These are phyloP conservation scores for Diorhabda carinulata DNA, from an alignment of 1,140 invertebrate species.

Conservation along the genomic window DNA sequence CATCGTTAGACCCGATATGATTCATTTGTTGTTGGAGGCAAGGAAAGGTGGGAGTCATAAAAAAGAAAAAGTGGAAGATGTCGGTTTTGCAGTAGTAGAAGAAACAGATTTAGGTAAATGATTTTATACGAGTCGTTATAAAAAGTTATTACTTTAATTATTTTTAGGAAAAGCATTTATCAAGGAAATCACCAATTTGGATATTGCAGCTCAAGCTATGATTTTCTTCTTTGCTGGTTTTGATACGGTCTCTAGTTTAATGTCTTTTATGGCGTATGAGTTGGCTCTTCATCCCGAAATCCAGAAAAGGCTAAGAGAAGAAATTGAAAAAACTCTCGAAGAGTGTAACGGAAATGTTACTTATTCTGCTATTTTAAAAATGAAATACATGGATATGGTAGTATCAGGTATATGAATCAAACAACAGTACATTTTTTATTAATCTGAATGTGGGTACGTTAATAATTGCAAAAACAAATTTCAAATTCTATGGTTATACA, in stretches of 20 bases:
- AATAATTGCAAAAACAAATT: too few species aligned
- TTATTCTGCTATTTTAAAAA: conserved; percentile 42
- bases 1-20: conserved; percentile 47
- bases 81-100: too few species aligned
- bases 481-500: too few species aligned
- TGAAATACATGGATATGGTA: conserved; percentile 49
- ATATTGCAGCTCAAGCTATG: conserved; percentile 45
- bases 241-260: conserved; percentile 38
- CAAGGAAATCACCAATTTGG: conserved; percentile 29
- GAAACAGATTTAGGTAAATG: neutral
- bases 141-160: too few species aligned
- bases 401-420: conserved; percentile 36
- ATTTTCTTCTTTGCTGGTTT: conserved; percentile 49
- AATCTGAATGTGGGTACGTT: too few species aligned
- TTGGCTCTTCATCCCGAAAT: conserved; percentile 53
- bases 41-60: conserved; percentile 41
- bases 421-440: too few species aligned
- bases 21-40: conserved; percentile 48
- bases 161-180: too few species aligned
- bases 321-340: conserved; percentile 31
- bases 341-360: conserved; percentile 31
- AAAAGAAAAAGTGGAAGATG: conserved; percentile 15
- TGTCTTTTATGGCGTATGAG: conserved; percentile 44
- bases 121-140: neutral
- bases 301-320: conserved; percentile 45